These are phyloP conservation scores for Eriosoma lanigerum DNA, from an alignment of 1,140 invertebrate genomes.

Conservation along the genomic window DNA sequence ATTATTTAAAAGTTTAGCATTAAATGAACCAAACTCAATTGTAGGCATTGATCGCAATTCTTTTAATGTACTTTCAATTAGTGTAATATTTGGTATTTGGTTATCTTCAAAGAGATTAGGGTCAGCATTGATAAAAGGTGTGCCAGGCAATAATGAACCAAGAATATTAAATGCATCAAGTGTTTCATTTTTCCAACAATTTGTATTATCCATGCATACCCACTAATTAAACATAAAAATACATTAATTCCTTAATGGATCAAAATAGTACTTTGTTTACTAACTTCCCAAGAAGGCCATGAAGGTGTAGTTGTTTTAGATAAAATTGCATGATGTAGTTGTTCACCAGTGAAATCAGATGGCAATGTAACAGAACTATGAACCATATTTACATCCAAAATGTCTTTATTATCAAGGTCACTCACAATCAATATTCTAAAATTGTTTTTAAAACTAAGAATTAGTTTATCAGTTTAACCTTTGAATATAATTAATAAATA, in stretches of 20 bases:
- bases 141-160: conserved; percentile 22
- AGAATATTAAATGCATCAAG: conserved; percentile 41
- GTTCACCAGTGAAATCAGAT: conserved; percentile 47
- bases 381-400: conserved; percentile 13
- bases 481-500: neutral
- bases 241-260: neutral
- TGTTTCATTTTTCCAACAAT: conserved; percentile 33
- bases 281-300: conserved; percentile 44
- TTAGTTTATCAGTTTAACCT: neutral
- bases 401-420: conserved; percentile 25
- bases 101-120: conserved; percentile 29
- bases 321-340: conserved; percentile 19
- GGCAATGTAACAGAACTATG: conserved; percentile 19
- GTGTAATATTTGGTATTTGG: conserved; percentile 36
- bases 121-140: conserved; percentile 31
- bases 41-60: conserved; percentile 27
- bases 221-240: conserved; percentile 19
- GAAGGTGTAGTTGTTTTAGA: neutral
- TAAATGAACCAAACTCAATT: conserved; percentile 43
- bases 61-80: conserved; percentile 8
- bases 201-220: conserved; percentile 3
- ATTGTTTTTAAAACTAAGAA: neutral
- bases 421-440: conserved; percentile 49
- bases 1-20: conserved; percentile 36
- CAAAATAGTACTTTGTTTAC: neutral